Evolutionary conservation across 1,140 invertebrate genomes (phyloP).

Genomic region (Drosophila busckii): DNA sequence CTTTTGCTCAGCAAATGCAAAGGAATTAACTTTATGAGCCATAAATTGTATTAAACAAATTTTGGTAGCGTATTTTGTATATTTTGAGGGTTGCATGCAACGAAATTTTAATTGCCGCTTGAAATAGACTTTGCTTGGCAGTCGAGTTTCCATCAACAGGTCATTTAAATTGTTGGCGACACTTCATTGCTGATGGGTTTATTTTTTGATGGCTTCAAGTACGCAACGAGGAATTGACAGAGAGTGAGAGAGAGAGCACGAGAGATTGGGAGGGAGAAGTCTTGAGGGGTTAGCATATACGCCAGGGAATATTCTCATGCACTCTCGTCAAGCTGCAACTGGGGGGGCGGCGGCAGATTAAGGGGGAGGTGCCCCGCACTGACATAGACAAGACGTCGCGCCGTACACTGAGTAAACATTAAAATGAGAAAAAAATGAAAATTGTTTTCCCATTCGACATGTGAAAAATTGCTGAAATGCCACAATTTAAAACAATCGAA

Average conservation of each 20-base stretch:
- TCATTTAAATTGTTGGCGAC: constrained; percentile 45
- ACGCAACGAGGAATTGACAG: too few relatives aligned
- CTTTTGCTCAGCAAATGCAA: too few relatives aligned
- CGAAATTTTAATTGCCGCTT: neutral
- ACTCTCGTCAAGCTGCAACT: neutral
- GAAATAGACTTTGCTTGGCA: constrained; percentile 1
- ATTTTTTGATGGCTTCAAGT: too few relatives aligned
- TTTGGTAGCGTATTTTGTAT: too few relatives aligned
- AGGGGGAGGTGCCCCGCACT: neutral
- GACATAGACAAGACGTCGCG: constrained; percentile 23
- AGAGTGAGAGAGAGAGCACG: too few relatives aligned
- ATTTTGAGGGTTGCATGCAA: too few relatives aligned
- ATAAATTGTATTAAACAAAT: too few relatives aligned
- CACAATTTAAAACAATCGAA: constrained; percentile 33
- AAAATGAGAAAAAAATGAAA: constrained; percentile 32
- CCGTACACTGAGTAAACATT: too few relatives aligned
- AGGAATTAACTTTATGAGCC: too few relatives aligned
- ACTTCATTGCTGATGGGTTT: constrained; percentile 60
- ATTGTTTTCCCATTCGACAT: constrained; percentile 32
- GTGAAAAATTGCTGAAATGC: constrained; percentile 40
- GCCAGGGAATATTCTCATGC: too few relatives aligned
- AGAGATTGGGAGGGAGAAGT: too few relatives aligned
- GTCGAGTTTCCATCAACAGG: constrained; percentile 33
- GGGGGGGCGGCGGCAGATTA: neutral
- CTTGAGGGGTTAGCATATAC: too few relatives aligned